Evolutionary conservation across 2,888 invertebrate genomes (phyloP).

Genomic region (Chaitophorus viminalis): DNA sequence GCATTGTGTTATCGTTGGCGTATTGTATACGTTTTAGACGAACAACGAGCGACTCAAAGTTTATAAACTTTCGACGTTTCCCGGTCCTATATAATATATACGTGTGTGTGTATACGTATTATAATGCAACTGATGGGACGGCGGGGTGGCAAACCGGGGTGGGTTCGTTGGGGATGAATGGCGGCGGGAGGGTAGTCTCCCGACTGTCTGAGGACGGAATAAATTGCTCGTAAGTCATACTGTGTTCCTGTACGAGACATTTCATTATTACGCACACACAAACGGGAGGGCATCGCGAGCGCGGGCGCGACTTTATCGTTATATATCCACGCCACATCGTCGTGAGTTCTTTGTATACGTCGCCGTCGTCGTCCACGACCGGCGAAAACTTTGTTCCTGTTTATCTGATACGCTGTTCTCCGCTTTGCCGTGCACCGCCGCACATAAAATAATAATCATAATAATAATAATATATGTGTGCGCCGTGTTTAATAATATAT

Average conservation of each 20-base stretch:
- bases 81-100: neutral
- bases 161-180: neutral
- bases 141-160: neutral
- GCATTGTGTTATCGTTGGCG: constrained; percentile 29
- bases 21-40: constrained; percentile 36
- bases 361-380: constrained; percentile 18
- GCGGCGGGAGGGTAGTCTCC: neutral
- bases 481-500: neutral
- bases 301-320: constrained; percentile 51
- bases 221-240: constrained; percentile 61
- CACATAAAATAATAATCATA: constrained; percentile 9
- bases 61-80: constrained; percentile 56
- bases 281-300: neutral
- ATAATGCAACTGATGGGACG: neutral
- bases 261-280: constrained; percentile 47
- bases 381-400: constrained; percentile 53
- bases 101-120: neutral
- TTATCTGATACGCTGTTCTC: constrained; percentile 23
- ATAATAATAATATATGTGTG: constrained; percentile 8
- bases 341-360: constrained; percentile 46
- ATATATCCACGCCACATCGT: constrained; percentile 36
- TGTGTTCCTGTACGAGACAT: constrained; percentile 59
- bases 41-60: constrained; percentile 51
- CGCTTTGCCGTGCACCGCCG: neutral
- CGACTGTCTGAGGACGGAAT: constrained; percentile 48